Percentiles rank a stretch among this genome's conserved stretches.
Evolutionary conservation across 2,113 vertebrate genomes (phyloP).

Genomic region (Sterna hirundo): DNA sequence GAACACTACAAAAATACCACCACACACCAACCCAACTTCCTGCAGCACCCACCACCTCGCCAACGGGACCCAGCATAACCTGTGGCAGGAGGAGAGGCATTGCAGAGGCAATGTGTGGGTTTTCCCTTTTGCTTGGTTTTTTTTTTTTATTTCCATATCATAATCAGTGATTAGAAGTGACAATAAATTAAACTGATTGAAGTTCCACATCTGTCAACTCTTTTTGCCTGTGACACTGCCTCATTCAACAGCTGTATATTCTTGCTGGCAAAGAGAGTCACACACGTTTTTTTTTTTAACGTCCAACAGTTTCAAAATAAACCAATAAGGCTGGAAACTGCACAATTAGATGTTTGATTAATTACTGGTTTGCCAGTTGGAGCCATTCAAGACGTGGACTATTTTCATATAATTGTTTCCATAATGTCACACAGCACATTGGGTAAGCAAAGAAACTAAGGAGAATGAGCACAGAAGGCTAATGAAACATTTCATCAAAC

Average conservation of each 20-base stretch:
- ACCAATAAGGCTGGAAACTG: background rate
- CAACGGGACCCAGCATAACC: background rate
- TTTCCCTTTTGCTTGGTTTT: background rate
- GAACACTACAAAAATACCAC: background rate
- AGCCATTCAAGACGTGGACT: background rate
- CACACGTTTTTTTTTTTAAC: background rate
- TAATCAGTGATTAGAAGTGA: background rate
- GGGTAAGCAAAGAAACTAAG: background rate
- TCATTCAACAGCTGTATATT: background rate
- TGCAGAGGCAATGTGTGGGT: background rate
- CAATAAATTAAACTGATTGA: background rate
- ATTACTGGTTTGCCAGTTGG: background rate
- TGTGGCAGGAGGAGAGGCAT: background rate
- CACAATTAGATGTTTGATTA: background rate
- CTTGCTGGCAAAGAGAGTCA: background rate
- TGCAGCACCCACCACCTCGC: background rate
- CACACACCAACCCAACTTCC: background rate
- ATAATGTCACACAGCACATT: accelerated
- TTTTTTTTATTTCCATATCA: background rate
- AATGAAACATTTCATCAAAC: background rate
- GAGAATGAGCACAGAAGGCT: background rate
- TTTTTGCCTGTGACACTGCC: background rate
- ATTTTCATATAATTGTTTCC: background rate
- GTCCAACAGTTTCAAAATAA: background rate
- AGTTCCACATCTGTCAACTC: background rate